These are phyloP conservation scores for Phorcus lineatus DNA, from an alignment of 2,888 invertebrate species.

Conservation along the genomic window DNA sequence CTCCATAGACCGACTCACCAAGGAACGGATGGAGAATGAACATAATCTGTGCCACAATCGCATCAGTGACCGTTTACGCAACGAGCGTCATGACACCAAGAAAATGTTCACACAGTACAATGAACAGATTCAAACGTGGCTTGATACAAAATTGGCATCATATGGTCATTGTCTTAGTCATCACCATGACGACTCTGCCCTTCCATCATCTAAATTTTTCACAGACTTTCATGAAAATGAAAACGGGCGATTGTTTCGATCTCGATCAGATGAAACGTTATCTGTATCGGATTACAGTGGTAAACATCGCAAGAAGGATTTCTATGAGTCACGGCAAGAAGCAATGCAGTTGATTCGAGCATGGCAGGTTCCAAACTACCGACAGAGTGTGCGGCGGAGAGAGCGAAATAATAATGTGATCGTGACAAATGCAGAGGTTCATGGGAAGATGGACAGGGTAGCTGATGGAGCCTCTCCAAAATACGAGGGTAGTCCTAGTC, in stretches of 20 bases:
- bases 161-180: conserved; percentile 68
- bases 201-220: conserved; percentile 62
- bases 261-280: conserved; percentile 73
- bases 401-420: conserved; percentile 23
- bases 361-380: conserved; percentile 64
- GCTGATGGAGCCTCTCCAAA: conserved; percentile 37
- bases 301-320: conserved; percentile 76
- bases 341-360: conserved; percentile 69
- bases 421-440: conserved; percentile 31
- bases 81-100: conserved; percentile 78
- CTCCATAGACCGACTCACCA: conserved; percentile 71
- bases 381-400: conserved; percentile 36
- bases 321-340: conserved; percentile 65
- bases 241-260: conserved; percentile 66
- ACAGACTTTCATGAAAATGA: conserved; percentile 60
- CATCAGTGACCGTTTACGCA: conserved; percentile 81
- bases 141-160: conserved; percentile 62
- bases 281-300: conserved; percentile 83
- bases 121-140: conserved; percentile 66
- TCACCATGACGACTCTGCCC: conserved; percentile 68
- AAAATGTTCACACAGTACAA: conserved; percentile 60
- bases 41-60: conserved; percentile 81
- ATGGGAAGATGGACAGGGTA: conserved; percentile 27
- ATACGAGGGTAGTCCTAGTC: conserved; percentile 26
- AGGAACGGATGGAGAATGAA: conserved; percentile 82